A percentile compares a stretch with the other conserved stretches of the same genome.
phyloP scores from a whole-genome alignment of 1,140 invertebrate genomes.

The Drosophila orosa region DNA sequence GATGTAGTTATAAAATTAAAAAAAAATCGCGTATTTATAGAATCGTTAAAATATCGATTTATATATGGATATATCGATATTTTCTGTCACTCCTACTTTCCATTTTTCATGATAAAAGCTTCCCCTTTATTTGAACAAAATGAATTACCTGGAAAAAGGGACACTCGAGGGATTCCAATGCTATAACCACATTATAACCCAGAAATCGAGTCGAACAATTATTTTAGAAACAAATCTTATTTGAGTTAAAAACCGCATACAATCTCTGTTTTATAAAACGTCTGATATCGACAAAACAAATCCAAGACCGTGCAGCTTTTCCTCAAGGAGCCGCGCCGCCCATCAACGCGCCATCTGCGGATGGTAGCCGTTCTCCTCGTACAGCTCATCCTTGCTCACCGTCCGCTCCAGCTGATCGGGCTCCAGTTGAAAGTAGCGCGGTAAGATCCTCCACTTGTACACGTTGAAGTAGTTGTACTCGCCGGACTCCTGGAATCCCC shows the following conservation, averaged over 20 bases:
- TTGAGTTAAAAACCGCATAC: neutral
- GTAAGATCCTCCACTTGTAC: slow-evolving; percentile 54
- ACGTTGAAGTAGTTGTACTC: slow-evolving; percentile 74
- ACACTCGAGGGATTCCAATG: neutral
- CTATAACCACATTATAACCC: neutral
- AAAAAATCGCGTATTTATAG: too few species aligned
- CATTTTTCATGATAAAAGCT: neutral
- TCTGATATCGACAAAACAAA: neutral
- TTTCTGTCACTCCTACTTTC: neutral
- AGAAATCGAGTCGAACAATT: too few species aligned
- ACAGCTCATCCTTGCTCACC: slow-evolving; percentile 54
- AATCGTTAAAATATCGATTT: too few species aligned
- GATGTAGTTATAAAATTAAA: too few species aligned
- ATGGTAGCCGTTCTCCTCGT: slow-evolving; percentile 52
- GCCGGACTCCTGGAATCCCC: slow-evolving; percentile 47
- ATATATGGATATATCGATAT: neutral
- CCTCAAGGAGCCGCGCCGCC: too few species aligned
- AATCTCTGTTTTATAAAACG: slow-evolving; percentile 9
- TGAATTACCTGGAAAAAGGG: too few species aligned
- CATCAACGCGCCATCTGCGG: slow-evolving; percentile 50
- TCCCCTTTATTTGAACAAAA: neutral
- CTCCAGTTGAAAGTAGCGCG: slow-evolving; percentile 50
- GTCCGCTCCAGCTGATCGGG: slow-evolving; percentile 57
- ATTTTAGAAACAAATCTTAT: neutral
- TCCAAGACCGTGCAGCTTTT: neutral